These are phyloP conservation scores for Gerris buenoi DNA, from an alignment of 1,140 invertebrate genomes.

Conservation along the genomic window DNA sequence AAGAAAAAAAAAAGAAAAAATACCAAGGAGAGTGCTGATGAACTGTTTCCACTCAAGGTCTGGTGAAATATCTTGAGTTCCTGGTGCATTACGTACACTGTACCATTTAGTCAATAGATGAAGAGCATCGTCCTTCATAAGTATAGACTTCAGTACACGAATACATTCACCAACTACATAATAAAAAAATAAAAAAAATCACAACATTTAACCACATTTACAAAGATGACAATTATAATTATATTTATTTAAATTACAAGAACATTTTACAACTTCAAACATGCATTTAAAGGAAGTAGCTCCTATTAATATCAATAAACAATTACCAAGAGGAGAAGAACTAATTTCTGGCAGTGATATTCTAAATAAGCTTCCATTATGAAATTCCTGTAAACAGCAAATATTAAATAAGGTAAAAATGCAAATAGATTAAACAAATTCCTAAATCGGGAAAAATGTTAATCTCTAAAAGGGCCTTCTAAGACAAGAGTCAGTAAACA, in stretches of 20 bases:
- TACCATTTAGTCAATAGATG: slow-evolving; percentile 75
- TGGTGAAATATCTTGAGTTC: slow-evolving; percentile 57
- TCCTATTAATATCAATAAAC: too few species aligned
- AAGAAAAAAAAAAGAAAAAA: slow-evolving; percentile 4
- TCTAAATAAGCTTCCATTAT: slow-evolving; percentile 44
- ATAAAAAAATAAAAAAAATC: slow-evolving; percentile 6
- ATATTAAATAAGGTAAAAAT: too few species aligned
- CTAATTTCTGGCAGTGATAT: slow-evolving; percentile 48
- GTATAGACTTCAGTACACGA: slow-evolving; percentile 48
- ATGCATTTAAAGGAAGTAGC: too few species aligned
- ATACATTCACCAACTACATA: slow-evolving; percentile 45
- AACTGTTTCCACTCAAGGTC: slow-evolving; percentile 74
- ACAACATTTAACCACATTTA: too few species aligned
- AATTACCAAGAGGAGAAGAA: slow-evolving; percentile 40
- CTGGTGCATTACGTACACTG: slow-evolving; percentile 66
- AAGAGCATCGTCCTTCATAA: slow-evolving; percentile 58
- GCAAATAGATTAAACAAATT: too few species aligned
- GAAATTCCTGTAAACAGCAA: slow-evolving; percentile 20
- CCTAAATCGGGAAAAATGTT: too few species aligned
- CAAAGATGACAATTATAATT: too few species aligned
- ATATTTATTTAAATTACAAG: too few species aligned
- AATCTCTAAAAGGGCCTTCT: too few species aligned
- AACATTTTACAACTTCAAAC: too few species aligned
- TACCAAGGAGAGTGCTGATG: slow-evolving; percentile 41
- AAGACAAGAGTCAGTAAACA: too few species aligned